Evolutionary conservation across 2,797 vertebrate genomes (phyloP).

Genomic region (Acestrorhynchus altus): DNA sequence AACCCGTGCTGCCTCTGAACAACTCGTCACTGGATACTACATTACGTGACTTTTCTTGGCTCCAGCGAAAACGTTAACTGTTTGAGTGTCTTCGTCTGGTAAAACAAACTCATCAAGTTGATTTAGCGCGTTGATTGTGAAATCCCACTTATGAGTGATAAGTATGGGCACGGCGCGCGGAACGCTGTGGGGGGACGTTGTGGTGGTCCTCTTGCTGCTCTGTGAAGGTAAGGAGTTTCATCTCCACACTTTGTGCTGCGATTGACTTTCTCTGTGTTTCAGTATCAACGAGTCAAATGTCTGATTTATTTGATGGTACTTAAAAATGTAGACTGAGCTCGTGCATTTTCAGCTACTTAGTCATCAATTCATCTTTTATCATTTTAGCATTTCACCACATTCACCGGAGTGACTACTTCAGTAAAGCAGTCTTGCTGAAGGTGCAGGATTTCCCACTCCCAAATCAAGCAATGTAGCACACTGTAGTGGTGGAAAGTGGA

Average conservation of each 20-base stretch:
- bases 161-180: conserved; percentile 79
- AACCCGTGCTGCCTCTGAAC: conserved; percentile 59
- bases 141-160: conserved; percentile 79
- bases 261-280: background rate
- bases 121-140: conserved; percentile 60
- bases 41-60: conserved; percentile 72
- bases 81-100: conserved; percentile 12
- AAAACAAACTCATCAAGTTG: conserved; percentile 4
- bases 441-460: background rate
- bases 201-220: conserved; percentile 69
- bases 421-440: background rate
- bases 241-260: background rate
- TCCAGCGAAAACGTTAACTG: conserved; percentile 17
- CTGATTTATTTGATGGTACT: too few relatives aligned
- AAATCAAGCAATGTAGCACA: background rate
- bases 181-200: conserved; percentile 74
- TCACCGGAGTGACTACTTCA: background rate
- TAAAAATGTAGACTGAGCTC: background rate
- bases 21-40: conserved; percentile 70
- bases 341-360: background rate
- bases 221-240: conserved; percentile 73
- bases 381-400: background rate
- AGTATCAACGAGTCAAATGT: background rate
- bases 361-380: background rate
- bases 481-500: background rate